Evolutionary conservation across 2,113 vertebrate genomes (phyloP), one percentile per base, ranked within the genome.

Genomic region (Rattus norvegicus): DNA sequence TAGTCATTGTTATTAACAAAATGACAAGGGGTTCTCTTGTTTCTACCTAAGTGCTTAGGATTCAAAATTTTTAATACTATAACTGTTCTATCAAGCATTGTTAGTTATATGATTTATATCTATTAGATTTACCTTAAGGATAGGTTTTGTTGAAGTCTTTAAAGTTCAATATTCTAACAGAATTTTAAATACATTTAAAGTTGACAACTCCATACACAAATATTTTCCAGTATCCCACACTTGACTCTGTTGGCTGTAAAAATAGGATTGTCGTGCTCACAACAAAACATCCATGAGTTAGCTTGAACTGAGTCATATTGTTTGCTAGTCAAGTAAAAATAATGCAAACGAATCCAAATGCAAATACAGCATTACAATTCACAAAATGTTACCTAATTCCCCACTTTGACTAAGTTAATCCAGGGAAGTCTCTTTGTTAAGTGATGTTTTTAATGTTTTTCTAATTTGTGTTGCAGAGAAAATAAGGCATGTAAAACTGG

Each of bases 271-370:
- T 59, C 70, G 92, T 22, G 76, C 36, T 93, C 39, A 36, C 22
- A 85, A 65, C 5, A 84, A 28, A n/a, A 75, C 84, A 88, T 70
- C 26, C 28, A 26, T 91, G 76, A 95, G 67, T 96, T 97, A 94
- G 11, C 49, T 80, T 92, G 19, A 54, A n/a, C 10, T 88, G 49
- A 93, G 49, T 94, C 36, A n/a, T 59, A 24, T n/a, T 28, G 3
- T 92, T 92, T 95, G 93, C 61, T 81, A 63, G 79, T 56, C 49
- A 95, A 52, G 36, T 85, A 14, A 95, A 47, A 97, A 90, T 92
- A 90, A 84, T 92, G 56, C 22, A 97, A 52, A 73, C 90, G 59
- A 86, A 20, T n/a, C 19, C 52, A 96, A 67, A 52, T 95, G 63
- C 7, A 95, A 94, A 70, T n/a, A 20, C 28, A 93, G 33, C 26